Evolutionary conservation across 2,888 invertebrate species (phyloP).

Genomic region (Elmis aenea): DNA sequence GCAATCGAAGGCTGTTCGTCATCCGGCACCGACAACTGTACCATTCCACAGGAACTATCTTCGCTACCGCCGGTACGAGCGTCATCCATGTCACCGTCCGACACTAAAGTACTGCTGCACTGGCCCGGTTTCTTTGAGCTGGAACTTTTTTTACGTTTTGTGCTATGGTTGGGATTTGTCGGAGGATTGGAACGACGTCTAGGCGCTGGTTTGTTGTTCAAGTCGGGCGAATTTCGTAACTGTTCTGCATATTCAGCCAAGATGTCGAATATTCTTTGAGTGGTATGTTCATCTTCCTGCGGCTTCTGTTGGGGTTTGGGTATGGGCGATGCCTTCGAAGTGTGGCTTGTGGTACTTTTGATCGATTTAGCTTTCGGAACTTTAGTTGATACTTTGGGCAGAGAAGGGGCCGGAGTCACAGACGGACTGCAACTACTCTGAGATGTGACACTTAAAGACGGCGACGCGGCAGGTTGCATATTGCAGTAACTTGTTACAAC

Average conservation of each 20-base stretch:
- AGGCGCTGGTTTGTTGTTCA: constrained; percentile 76
- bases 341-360: constrained; percentile 53
- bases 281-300: constrained; percentile 75
- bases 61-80: constrained; percentile 69
- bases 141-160: constrained; percentile 64
- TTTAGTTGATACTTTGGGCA: constrained; percentile 37
- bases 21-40: constrained; percentile 52
- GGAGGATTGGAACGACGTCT: constrained; percentile 69
- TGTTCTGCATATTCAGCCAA: constrained; percentile 77
- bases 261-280: constrained; percentile 73
- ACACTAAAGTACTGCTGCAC: constrained; percentile 40
- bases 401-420: constrained; percentile 49
- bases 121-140: constrained; percentile 52
- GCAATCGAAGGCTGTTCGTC: constrained; percentile 53
- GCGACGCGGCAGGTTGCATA: constrained; percentile 50
- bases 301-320: constrained; percentile 68
- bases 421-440: constrained; percentile 56
- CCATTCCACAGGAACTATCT: constrained; percentile 69
- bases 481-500: constrained; percentile 55
- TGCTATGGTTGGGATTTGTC: constrained; percentile 64
- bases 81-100: constrained; percentile 56
- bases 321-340: constrained; percentile 61
- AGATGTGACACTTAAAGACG: constrained; percentile 53
- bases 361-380: constrained; percentile 53
- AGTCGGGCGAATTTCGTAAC: constrained; percentile 71